phyloP scores from a whole-genome alignment of 2,797 vertebrate species.

The Aplochiton taeniatus region DNA sequence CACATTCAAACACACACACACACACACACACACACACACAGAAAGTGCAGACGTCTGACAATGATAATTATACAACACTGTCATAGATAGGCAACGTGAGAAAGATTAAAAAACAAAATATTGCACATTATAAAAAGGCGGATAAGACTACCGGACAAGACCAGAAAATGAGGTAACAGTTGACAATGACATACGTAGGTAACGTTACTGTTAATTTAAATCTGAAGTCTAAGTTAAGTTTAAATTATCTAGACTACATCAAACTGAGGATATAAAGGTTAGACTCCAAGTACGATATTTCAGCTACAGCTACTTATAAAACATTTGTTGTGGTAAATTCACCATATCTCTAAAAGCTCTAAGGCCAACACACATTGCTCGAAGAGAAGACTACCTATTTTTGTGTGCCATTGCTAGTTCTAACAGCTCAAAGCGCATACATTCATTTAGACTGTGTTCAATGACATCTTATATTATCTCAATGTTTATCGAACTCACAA shows the following conservation, averaged over 20 bases:
- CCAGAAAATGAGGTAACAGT: constrained; percentile 13
- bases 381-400: no score
- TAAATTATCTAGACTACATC: background rate
- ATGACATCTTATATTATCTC: no score
- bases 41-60: constrained; percentile 11
- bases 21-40: constrained; percentile 1
- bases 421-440: no score
- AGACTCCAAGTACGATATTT: no score
- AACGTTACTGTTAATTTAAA: background rate
- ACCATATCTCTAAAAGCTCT: no score
- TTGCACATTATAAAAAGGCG: constrained; percentile 12
- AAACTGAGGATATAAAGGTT: background rate
- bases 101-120: constrained; percentile 1
- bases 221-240: background rate
- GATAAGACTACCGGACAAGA: background rate
- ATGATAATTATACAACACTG: constrained; percentile 7
- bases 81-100: background rate
- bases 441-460: no score
- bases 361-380: no score
- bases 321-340: background rate
- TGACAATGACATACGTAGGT: background rate
- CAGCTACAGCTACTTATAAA: background rate
- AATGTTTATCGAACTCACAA: no score
- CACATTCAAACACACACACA: constrained; percentile 3
- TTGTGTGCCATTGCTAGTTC: no score